Base-by-base conservation (phyloP, 1,140 invertebrate genomes). In the Apis florea region DNA sequence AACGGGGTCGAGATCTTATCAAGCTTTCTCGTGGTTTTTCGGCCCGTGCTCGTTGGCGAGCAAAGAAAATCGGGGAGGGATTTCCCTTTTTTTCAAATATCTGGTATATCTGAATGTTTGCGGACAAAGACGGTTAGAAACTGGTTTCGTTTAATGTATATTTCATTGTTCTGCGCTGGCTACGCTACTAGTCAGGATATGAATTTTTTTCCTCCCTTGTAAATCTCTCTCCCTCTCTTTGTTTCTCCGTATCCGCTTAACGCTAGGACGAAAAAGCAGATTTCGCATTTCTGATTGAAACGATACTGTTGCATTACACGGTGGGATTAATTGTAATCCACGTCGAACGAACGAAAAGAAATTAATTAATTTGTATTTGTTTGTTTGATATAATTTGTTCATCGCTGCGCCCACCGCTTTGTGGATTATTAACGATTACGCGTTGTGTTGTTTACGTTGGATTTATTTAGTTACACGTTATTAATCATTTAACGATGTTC, bases 1-100 rank as follows among this genome's bases (percentile, higher is more conserved):
- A 59, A 78, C 53, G 51, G 12, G 66, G 53, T 78, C 66, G 40
- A 78, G 54, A 78, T 78, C 75, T 78, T 70, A 70, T 70, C 66
- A 70, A 54, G 53, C 47, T 70, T 17, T 51, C 19, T 47, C 21
- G 19, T 21, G 47, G 49, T 53, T 78, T 70, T 59, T 78, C 31
- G 24, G 17, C 31, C n/a, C 53, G 54, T 21, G 19, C 63, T 76
- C 31, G 74, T 56, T 21, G 64, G 13, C 26, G 31, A 67, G 21
- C 24, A 21, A 26, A 19, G 75, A 69, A 54, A 31, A 47, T 68
- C 47, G 31, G 17, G 4, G 31, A 12, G 12, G n/a, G 21, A 59
- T 70, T 78, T 64, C 19, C 61, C 51, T 15, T 12, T 19, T 63
- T 21, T 63, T 40, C 47, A 61, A 66, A 26, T 49, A 70, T 54